Conservation (phyloP, 2,888 invertebrate genomes). For the Acanthosepion lycidas region DNA sequence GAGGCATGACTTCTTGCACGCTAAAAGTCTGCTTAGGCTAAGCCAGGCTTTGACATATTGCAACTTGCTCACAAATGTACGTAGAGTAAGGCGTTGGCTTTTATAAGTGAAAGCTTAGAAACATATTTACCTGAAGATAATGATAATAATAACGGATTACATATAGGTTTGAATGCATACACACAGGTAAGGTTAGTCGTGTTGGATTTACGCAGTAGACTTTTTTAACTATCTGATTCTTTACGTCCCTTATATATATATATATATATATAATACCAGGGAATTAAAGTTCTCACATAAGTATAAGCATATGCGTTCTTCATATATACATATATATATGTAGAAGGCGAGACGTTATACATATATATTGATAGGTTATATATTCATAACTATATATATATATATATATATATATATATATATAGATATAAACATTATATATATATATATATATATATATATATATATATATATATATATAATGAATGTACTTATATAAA, state of each 20-base stretch:
- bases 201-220: neutral
- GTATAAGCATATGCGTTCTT: too few relatives aligned
- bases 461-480: too few relatives aligned
- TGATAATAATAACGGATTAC: neutral
- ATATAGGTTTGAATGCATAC: neutral
- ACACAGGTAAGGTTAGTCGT: neutral
- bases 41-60: neutral
- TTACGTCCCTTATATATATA: neutral
- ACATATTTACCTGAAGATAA: constrained; percentile 7
- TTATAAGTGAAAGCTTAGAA: neutral
- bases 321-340: too few relatives aligned
- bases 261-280: neutral
- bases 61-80: neutral
- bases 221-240: neutral
- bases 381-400: too few relatives aligned
- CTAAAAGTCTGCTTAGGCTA: neutral
- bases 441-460: too few relatives aligned
- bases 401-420: too few relatives aligned
- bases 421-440: too few relatives aligned
- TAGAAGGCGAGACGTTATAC: too few relatives aligned
- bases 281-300: too few relatives aligned
- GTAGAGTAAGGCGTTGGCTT: neutral
- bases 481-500: too few relatives aligned
- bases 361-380: too few relatives aligned
- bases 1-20: neutral